Conservation (phyloP, 2,888 invertebrate genomes). For the Baccha elongata region DNA sequence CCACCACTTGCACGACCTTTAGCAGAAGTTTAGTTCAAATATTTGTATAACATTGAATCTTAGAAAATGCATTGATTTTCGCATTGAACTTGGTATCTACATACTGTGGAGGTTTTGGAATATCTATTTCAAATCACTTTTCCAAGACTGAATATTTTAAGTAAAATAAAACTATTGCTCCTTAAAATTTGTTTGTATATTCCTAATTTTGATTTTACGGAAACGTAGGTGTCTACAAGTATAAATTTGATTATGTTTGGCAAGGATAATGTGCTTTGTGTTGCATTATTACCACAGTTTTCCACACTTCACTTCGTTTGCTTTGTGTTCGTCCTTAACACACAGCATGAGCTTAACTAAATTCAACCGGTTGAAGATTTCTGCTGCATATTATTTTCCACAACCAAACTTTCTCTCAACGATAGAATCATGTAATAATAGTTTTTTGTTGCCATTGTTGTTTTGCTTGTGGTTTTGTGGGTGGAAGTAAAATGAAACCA, state of each 20-base stretch:
- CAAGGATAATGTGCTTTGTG: conserved; percentile 49
- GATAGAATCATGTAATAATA: conserved; percentile 32
- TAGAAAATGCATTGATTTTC: too few species aligned
- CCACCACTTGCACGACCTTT: too few species aligned
- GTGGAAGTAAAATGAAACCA: conserved; percentile 5
- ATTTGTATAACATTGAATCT: too few species aligned
- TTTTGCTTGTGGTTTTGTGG: conserved; percentile 16
- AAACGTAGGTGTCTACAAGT: too few species aligned
- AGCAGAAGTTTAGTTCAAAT: too few species aligned
- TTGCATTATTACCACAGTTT: conserved; percentile 63
- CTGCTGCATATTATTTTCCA: too few species aligned
- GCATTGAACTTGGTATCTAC: too few species aligned
- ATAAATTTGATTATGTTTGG: conserved; percentile 34
- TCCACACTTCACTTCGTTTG: conserved; percentile 33
- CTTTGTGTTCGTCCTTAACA: conserved; percentile 2
- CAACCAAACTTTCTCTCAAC: too few species aligned
- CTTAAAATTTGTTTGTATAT: conserved; percentile 30
- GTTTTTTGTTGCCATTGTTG: conserved; percentile 29
- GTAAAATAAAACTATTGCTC: not conserved
- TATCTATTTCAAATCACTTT: too few species aligned
- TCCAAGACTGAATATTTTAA: too few species aligned
- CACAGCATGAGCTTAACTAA: not conserved
- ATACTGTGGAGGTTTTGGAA: too few species aligned
- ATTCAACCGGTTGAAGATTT: not conserved
- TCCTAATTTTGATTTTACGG: not conserved